Percentiles rank a stretch among this genome's conserved stretches.
Conservation (phyloP, 2,797 vertebrate species). For the Phrynocephalus forsythii region DNA sequence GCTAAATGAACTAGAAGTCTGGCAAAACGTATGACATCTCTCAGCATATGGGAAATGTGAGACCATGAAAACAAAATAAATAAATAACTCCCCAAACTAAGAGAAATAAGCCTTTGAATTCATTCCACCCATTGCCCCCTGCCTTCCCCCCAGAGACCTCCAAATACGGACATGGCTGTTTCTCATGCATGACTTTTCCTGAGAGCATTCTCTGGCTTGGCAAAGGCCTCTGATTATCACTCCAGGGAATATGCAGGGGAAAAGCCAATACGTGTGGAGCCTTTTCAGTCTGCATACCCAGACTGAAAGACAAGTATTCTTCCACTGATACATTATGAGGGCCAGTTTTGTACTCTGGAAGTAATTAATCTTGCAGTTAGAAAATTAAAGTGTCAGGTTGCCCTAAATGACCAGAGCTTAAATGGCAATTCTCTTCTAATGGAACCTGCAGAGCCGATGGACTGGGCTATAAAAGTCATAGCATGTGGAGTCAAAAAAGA, state of each 20-base stretch:
- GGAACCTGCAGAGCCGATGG: neutral
- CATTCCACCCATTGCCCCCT: neutral
- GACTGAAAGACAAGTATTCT: neutral
- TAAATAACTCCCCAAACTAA: neutral
- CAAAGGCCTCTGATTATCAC: neutral
- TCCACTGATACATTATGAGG: neutral
- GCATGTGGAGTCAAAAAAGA: neutral
- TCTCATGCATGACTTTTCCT: neutral
- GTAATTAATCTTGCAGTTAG: neutral
- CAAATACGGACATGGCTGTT: neutral
- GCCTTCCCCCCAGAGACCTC: neutral
- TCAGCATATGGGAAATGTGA: neutral
- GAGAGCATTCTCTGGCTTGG: neutral
- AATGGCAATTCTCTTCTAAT: constrained; percentile 11
- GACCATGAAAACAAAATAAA: neutral
- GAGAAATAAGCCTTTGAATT: too few relatives aligned
- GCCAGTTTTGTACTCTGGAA: constrained; percentile 8
- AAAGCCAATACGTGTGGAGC: neutral
- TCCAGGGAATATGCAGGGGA: neutral
- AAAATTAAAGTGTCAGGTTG: neutral
- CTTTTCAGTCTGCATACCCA: neutral
- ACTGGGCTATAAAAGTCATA: constrained; percentile 1
- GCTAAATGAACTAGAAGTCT: neutral
- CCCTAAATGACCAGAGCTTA: neutral
- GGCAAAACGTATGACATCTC: neutral